These are phyloP conservation scores for Nasonia giraulti DNA, from an alignment of 1,140 invertebrate species.

Conservation along the genomic window DNA sequence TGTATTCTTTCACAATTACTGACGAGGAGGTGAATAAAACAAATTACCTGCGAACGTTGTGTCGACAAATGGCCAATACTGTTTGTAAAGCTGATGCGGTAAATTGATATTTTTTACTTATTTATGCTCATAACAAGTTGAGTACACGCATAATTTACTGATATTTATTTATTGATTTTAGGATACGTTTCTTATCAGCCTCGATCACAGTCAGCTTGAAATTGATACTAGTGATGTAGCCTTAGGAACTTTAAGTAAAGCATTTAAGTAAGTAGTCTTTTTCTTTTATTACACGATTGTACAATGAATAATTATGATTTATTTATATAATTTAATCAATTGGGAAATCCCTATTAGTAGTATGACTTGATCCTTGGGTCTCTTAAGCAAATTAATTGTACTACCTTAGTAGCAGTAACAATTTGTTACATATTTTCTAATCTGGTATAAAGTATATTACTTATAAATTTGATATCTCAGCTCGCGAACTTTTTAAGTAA, in stretches of 20 bases:
- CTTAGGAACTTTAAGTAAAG: conserved; percentile 89
- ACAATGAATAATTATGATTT: conserved; percentile 17
- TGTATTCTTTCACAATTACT: conserved; percentile 90
- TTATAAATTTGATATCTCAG: not conserved
- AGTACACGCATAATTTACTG: conserved; percentile 22
- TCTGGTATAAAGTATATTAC: conserved; percentile 12
- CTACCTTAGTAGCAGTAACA: conserved; percentile 3
- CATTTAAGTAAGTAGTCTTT: conserved; percentile 79
- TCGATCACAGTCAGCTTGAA: conserved; percentile 87
- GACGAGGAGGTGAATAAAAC: conserved; percentile 88
- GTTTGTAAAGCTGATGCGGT: conserved; percentile 89
- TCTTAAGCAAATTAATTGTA: conserved; percentile 11
- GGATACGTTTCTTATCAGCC: conserved; percentile 84
- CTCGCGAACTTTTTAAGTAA: not conserved
- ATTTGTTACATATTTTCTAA: conserved; percentile 17
- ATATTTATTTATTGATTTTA: conserved; percentile 68
- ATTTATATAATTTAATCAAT: not conserved
- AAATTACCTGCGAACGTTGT: conserved; percentile 86
- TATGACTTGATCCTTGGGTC: conserved; percentile 18
- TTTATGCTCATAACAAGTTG: not conserved
- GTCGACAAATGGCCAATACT: conserved; percentile 91
- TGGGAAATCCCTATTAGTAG: not conserved
- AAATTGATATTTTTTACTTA: conserved; percentile 56
- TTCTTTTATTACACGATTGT: conserved; percentile 2
- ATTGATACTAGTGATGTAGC: conserved; percentile 89